These are phyloP conservation scores for Cyphomyrus plagiostoma DNA, from an alignment of 2,113 vertebrate genomes.

Conservation along the genomic window DNA sequence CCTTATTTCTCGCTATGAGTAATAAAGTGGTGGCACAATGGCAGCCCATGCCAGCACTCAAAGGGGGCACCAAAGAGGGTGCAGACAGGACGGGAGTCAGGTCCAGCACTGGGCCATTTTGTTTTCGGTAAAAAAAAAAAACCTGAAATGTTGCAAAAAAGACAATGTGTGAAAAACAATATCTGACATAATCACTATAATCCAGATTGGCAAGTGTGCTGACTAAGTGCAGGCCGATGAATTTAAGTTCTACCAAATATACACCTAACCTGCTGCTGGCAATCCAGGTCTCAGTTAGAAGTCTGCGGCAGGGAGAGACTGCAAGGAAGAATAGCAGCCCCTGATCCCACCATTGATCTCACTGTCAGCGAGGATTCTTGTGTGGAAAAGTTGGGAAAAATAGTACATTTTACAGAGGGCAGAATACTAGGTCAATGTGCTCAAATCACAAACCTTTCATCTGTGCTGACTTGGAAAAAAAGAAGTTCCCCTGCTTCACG, in stretches of 20 bases:
- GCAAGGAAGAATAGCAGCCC: constrained; percentile 34
- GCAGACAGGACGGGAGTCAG: not conserved
- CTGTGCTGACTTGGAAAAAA: not conserved
- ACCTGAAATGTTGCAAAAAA: not conserved
- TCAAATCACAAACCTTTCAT: not conserved
- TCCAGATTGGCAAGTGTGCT: not conserved
- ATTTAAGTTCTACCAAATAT: not conserved
- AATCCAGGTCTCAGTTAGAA: not conserved
- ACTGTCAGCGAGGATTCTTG: constrained; percentile 28
- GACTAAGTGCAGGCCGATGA: not conserved
- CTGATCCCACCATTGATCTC: constrained; percentile 49
- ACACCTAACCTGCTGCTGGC: not conserved
- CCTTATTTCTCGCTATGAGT: not conserved
- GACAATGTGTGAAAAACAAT: not conserved
- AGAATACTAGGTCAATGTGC: not conserved
- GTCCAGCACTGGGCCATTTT: not conserved
- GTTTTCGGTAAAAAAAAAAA: not conserved
- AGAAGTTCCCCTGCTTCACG: not conserved
- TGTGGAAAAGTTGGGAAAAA: not conserved
- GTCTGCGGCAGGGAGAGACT: not conserved
- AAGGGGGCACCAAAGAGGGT: not conserved
- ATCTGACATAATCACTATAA: not conserved
- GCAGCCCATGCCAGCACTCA: not conserved
- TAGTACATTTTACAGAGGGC: not conserved
- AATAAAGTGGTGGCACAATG: not conserved